Evolutionary conservation across 2,888 invertebrate genomes (phyloP), one percentile per base, ranked within the genome.

Genomic region (Brenthis daphne): DNA sequence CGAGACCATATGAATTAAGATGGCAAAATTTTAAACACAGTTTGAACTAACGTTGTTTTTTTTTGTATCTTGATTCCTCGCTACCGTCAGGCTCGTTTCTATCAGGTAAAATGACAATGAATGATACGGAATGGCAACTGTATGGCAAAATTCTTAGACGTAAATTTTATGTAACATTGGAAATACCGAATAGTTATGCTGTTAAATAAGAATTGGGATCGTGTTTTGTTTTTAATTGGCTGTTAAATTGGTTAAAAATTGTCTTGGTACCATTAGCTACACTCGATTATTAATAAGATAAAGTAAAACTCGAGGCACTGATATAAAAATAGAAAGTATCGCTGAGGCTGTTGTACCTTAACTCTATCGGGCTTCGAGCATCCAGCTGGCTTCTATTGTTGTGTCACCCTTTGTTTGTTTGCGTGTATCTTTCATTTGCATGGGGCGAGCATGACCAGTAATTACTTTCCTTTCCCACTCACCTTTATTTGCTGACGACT

Each of bases 51-150:
- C 93, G 85, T 83, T 92, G 79, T 91, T 85, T 93, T 89, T 89
- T 89, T 87, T 90, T 94, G 91, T 92, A 92, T 90, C 88, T 91
- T 84, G 79, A 92, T 94, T 94, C 94, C 94, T 94, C 94, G 95
- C 95, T 94, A 94, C 94, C 94, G 94, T 94, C 95, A 96, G 96
- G 96, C 95, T 95, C 96, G 94, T 96, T 96, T 95, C 94, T 96
- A 94, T 96, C 96, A 96, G 96, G 96, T 96, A 96, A 96, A 95
- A 82, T 84, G 72, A 87, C 79, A 85, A 84, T 85, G 83, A 84
- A 87, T 88, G 83, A 85, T 88, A 87, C 87, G 88, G 90, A 92
- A 92, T 92, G 92, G 86, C 88, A 90, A 89, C 78, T 90, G 90
- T 88, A 91, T 88, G 87, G 88, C 90, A 83, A 90, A 89, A 90